Evolutionary conservation across 1,140 invertebrate species (phyloP).

Genomic region (Megalopta genalis): DNA sequence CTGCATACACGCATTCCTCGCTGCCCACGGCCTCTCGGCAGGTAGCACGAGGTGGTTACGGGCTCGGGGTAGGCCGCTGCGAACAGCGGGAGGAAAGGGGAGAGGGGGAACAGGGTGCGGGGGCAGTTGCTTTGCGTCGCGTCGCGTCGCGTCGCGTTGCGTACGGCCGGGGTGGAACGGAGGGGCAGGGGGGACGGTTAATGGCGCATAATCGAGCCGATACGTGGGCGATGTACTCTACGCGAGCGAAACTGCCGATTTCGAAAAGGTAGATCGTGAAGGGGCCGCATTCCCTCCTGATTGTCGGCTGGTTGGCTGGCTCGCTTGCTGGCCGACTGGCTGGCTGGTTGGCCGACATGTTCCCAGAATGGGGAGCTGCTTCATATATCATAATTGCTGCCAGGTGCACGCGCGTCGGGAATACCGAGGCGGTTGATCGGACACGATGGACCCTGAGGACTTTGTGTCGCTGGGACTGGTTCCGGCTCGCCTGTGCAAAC

Average conservation of each 20-base stretch:
- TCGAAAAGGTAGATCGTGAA: conserved; percentile 27
- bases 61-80: not conserved
- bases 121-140: not conserved
- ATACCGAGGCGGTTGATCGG: not conserved
- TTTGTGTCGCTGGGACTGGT: too few species aligned
- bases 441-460: too few species aligned
- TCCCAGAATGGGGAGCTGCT: conserved; percentile 16
- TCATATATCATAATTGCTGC: conserved; percentile 41
- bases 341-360: not conserved
- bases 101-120: not conserved
- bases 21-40: conserved; percentile 67
- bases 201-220: conserved; percentile 46
- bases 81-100: too few species aligned
- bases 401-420: conserved; percentile 23
- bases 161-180: not conserved
- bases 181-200: conserved; percentile 11
- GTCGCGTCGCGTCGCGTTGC: too few species aligned
- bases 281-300: conserved; percentile 35
- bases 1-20: conserved; percentile 57
- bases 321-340: not conserved
- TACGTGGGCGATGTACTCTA: conserved; percentile 29
- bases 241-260: conserved; percentile 39
- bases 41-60: conserved; percentile 62
- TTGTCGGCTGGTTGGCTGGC: not conserved
- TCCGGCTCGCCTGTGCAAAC: too few species aligned